Percentiles rank a stretch among this genome's conserved stretches.
Conservation (phyloP, 2,888 invertebrate genomes). For the Drosophila nigritarsus region DNA sequence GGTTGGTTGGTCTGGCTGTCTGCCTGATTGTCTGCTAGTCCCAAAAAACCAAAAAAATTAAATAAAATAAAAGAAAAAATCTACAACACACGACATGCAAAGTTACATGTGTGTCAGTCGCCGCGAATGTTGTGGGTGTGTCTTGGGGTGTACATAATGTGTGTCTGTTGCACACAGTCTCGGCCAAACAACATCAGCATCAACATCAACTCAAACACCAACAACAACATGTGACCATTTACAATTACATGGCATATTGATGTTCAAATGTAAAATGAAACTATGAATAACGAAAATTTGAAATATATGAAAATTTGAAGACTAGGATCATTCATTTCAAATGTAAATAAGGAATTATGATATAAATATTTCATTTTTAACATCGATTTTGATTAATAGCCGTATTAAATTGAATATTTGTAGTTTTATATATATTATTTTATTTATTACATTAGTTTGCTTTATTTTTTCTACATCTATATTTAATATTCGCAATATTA, state of each 20-base stretch:
- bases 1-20: constrained; percentile 39
- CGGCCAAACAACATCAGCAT: constrained; percentile 44
- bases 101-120: constrained; percentile 71
- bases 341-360: background rate
- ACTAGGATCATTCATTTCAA: background rate
- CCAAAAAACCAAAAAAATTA: constrained; percentile 22
- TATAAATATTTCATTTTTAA: background rate
- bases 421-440: background rate
- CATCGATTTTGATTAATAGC: background rate
- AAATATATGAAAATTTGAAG: too few species aligned
- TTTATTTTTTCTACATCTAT: background rate
- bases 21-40: constrained; percentile 56
- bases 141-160: constrained; percentile 45
- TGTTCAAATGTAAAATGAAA: constrained; percentile 59
- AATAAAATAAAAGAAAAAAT: background rate
- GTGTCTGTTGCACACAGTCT: constrained; percentile 31
- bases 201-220: constrained; percentile 57
- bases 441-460: background rate
- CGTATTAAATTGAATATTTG: background rate
- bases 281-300: constrained; percentile 6
- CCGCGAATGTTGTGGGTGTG: constrained; percentile 55
- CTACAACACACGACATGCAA: constrained; percentile 61
- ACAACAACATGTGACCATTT: constrained; percentile 42
- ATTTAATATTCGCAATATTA: background rate
- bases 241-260: constrained; percentile 64